A percentile compares a stretch with the other conserved stretches of the same genome.
Conservation (phyloP, 2,888 invertebrate species). For the Sussaba pulchella region DNA sequence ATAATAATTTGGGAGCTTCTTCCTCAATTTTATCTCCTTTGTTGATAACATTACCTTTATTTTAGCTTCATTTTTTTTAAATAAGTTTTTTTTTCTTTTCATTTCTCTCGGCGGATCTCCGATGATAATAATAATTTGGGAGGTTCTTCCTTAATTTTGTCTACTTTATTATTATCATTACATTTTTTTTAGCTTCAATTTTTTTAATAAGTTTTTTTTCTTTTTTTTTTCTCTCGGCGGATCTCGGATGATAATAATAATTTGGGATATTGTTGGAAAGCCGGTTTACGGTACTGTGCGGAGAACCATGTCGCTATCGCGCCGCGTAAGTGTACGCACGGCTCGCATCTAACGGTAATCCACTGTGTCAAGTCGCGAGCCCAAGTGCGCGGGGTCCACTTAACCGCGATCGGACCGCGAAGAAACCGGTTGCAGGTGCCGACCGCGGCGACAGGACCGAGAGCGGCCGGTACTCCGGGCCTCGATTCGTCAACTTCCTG, state of each 20-base stretch:
- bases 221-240: constrained; percentile 1
- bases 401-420: constrained; percentile 75
- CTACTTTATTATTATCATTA: constrained; percentile 5
- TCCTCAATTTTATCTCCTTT: constrained; percentile 8
- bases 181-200: no score
- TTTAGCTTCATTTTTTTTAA: no score
- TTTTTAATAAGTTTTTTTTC: neutral
- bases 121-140: constrained; percentile 10
- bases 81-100: neutral
- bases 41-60: no score
- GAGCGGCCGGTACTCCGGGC: constrained; percentile 23
- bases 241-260: constrained; percentile 30
- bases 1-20: constrained; percentile 5
- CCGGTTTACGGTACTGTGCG: constrained; percentile 14
- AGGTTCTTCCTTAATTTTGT: neutral
- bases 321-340: constrained; percentile 41
- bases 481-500: constrained; percentile 48
- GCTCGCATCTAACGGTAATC: constrained; percentile 75
- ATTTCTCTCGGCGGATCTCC: constrained; percentile 1
- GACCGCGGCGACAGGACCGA: constrained; percentile 61
- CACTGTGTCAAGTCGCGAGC: constrained; percentile 66
- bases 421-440: constrained; percentile 78
- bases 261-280: constrained; percentile 19
- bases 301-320: constrained; percentile 24
- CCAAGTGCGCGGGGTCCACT: constrained; percentile 71